phyloP scores from a whole-genome alignment of 2,113 vertebrate species.

The Anolis sagrei region DNA sequence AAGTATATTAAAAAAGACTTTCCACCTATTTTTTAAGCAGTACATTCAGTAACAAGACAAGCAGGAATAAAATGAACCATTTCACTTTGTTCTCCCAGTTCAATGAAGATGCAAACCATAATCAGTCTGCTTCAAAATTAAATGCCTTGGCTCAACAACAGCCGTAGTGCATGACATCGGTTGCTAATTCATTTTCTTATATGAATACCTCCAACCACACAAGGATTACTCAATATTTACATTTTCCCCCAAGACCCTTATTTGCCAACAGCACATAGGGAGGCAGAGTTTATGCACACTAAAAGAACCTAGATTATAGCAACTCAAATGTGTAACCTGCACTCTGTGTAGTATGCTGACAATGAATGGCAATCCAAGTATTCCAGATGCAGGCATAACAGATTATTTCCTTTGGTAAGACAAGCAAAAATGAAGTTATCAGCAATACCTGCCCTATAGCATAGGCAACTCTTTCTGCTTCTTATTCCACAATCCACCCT shows the following conservation, averaged over 20 bases:
- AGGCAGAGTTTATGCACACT: constrained; percentile 51
- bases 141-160: constrained; percentile 44
- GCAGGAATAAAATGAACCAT: constrained; percentile 65
- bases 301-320: constrained; percentile 62
- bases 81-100: constrained; percentile 68
- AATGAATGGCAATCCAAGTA: constrained; percentile 70
- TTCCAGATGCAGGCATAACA: constrained; percentile 78
- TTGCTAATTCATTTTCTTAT: constrained; percentile 16
- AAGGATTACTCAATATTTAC: constrained; percentile 36
- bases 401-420: constrained; percentile 96
- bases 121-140: constrained; percentile 45
- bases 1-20: constrained; percentile 68
- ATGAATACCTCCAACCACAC: not conserved
- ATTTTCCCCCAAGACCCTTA: constrained; percentile 41
- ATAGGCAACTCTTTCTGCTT: constrained; percentile 68
- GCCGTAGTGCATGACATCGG: constrained; percentile 47
- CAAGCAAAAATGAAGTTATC: constrained; percentile 70
- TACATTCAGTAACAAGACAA: constrained; percentile 85
- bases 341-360: constrained; percentile 58
- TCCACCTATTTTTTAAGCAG: constrained; percentile 77
- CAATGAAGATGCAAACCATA: constrained; percentile 52
- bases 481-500: constrained; percentile 65
- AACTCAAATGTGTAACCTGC: constrained; percentile 63
- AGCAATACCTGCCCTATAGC: constrained; percentile 76
- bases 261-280: constrained; percentile 49